phyloP scores from a whole-genome alignment of 2,888 invertebrate genomes.

The Acrobeloides nanus region DNA sequence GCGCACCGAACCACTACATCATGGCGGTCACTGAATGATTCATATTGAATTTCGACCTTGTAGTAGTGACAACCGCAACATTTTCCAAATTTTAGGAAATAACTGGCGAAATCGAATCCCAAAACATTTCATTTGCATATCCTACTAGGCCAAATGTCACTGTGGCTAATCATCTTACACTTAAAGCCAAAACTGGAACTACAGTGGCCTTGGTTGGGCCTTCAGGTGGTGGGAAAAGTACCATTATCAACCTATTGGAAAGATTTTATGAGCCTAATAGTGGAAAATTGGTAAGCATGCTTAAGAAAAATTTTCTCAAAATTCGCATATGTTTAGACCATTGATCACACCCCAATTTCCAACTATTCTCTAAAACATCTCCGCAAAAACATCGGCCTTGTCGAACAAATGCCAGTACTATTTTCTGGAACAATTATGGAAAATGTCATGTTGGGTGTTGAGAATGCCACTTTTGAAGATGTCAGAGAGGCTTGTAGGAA shows the following conservation, averaged over 20 bases:
- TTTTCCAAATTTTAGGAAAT: slow-evolving; percentile 24
- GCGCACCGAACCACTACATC: no score
- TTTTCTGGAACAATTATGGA: slow-evolving; percentile 80
- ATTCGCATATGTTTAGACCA: slow-evolving; percentile 41
- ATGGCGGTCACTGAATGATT: no score
- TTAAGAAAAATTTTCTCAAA: background rate
- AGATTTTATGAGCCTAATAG: slow-evolving; percentile 72
- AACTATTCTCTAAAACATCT: no score
- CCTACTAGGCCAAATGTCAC: slow-evolving; percentile 51
- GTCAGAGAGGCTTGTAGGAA: slow-evolving; percentile 11
- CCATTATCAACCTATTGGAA: slow-evolving; percentile 73
- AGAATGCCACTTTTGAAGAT: slow-evolving; percentile 8
- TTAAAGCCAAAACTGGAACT: slow-evolving; percentile 44
- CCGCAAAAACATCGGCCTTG: slow-evolving; percentile 75
- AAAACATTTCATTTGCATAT: slow-evolving; percentile 48
- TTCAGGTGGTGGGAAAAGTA: slow-evolving; percentile 80
- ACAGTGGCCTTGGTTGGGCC: slow-evolving; percentile 60
- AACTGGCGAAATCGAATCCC: slow-evolving; percentile 19
- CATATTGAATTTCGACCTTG: no score
- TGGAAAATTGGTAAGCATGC: slow-evolving; percentile 61
- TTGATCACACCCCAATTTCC: slow-evolving; percentile 58
- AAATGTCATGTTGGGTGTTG: slow-evolving; percentile 68
- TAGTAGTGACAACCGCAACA: no score
- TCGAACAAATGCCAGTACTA: slow-evolving; percentile 83
- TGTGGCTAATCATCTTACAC: slow-evolving; percentile 50